Base-by-base conservation (phyloP, 1,140 invertebrate species). In the Cyphomyrmex costatus region DNA sequence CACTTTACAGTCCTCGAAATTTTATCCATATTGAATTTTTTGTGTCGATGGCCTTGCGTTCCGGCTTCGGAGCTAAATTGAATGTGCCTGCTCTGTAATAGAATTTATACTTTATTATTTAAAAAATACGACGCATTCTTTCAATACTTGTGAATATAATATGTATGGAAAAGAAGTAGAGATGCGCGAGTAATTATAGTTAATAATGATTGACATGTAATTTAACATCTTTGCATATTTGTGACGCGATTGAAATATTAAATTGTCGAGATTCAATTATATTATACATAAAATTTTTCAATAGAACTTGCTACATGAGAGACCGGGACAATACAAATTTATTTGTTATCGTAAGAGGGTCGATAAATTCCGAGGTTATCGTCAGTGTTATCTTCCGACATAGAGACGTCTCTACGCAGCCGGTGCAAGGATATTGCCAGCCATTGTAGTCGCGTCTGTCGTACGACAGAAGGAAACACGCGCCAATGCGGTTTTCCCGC, bases 401-500 rank as follows among this genome's bases (percentile, higher is more conserved):
- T 83, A 49, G 68, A 83, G 79, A 83, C 68, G 79, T 83, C 70
- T 51, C 58, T 49, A 61, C 53, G 27, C 33, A 51, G 71, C 65
- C 51, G 77, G 49, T 87, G 68, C 80, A 86, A 89, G 77, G 84
- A 87, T 84, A 76, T 86, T 89, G 79, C 90, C 51, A 77, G 63
- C 82, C 27, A 66, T 87, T 73, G 73, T 89, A 86, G 84, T 86
- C 80, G 88, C 85, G 60, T 61, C 65, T 58, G 73, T 90, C 86
- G 84, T 73, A 58, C 65, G 74, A 84, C 86, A 89, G 85, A 89
- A 91, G 86, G 87, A 93, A 91, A 79, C 76, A 91, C 89, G 86
- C 89, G 82, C 86, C 80, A 76, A 86, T 91, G 89, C 88, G 88
- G 89, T 92, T 94, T 94, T 94, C 93, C 92, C 93, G 92, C 92